Base-by-base conservation (phyloP, 2,797 vertebrate genomes). In the Lithobates sylvaticus region DNA sequence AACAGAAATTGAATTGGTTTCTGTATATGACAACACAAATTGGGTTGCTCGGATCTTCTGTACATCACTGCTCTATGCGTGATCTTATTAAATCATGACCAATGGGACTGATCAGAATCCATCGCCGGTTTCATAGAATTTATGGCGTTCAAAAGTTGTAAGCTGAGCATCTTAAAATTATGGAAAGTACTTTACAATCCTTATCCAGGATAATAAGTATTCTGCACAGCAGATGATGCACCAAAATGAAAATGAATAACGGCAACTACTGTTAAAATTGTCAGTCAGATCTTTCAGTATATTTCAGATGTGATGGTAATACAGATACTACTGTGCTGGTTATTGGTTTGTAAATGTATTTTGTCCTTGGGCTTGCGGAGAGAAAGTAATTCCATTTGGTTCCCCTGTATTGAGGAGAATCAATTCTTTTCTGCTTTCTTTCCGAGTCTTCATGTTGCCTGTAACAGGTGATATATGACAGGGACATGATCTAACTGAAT, bases 381-480 rank as follows among this genome's bases (percentile, higher is more conserved):
- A 27, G 1, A 81, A 69, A 69, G 64, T 27, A 77, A 69, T 70
- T 80, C 67, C 42, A 70, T 54, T 80, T 70, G 27, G 44, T 21
- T 69, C 67, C 65, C 27, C 67, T 36, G 67, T 54, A 76, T 76
- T 26, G 21, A 78, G 68, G n/a, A 32, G 77, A 68, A 50, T 32
- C 39, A 34, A 69, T 69, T 79, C 39, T 3, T 68, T 78, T 9
- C 26, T 47, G n/a, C 39, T 58, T 68, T 54, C 29, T 58, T 71
- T 70, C 18, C 65, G 23, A 47, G 6, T 34, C 67, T 21, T 34
- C 23, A 70, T 54, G 32, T 39, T 81, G 54, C 68, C 69, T 71
- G 6, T 81, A 73, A 50, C 47, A 42, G 69, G 69, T 73, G 79
- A 73, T 73, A n/a, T 73, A 73, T 61, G 79, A 29, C 18, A 10